These are phyloP conservation scores for Elephas maximus DNA, from an alignment of 2,113 vertebrate genomes.

Conservation along the genomic window DNA sequence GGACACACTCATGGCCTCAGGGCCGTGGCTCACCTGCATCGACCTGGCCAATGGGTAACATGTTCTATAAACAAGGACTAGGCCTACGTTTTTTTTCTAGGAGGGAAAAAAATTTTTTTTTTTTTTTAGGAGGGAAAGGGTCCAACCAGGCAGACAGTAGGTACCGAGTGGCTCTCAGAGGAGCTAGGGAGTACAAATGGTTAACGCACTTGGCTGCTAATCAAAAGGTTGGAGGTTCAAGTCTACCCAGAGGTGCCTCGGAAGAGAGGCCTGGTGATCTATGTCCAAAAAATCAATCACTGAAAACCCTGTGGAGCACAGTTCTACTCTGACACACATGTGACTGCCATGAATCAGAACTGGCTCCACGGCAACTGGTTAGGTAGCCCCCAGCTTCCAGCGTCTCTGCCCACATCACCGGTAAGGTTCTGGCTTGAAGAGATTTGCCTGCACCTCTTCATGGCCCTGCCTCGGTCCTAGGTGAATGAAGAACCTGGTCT, in stretches of 20 bases:
- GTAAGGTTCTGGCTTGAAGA: neutral
- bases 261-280: neutral
- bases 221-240: neutral
- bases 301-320: neutral
- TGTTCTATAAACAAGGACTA: neutral
- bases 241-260: neutral
- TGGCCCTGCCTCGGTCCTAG: neutral
- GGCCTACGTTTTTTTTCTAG: neutral
- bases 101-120: neutral
- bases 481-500: neutral
- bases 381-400: neutral
- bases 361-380: neutral
- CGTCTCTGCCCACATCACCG: neutral
- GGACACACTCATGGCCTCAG: neutral
- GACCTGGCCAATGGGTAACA: neutral
- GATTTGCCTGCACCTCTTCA: neutral
- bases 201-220: neutral
- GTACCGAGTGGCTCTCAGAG: neutral
- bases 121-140: neutral
- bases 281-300: neutral
- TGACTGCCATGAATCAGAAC: neutral
- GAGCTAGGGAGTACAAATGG: neutral
- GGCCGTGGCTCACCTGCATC: neutral
- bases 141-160: too few species aligned
- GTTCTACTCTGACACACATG: neutral